These are phyloP conservation scores for Cyclina sinensis DNA, from an alignment of 1,140 invertebrate genomes.

Conservation along the genomic window DNA sequence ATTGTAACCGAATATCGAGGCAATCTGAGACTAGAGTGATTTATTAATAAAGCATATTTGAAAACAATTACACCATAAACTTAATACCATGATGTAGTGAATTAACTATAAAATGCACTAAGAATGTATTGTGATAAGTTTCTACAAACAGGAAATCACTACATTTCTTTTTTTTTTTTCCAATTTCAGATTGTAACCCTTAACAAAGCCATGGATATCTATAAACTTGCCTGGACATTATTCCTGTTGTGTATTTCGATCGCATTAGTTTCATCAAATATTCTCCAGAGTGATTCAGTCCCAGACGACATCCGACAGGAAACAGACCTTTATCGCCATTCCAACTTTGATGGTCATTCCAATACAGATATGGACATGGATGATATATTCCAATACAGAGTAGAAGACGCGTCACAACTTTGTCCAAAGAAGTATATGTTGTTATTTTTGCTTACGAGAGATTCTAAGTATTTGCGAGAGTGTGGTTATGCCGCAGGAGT, in stretches of 20 bases:
- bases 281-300: neutral
- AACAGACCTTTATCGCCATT: neutral
- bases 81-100: too few relatives aligned
- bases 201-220: neutral
- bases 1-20: too few relatives aligned
- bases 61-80: too few relatives aligned
- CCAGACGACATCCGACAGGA: neutral
- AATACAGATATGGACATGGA: neutral
- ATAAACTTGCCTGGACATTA: neutral
- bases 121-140: too few relatives aligned
- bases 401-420: neutral
- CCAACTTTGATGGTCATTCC: neutral
- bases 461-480: conserved; percentile 12
- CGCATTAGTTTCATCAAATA: neutral
- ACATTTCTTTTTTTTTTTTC: neutral
- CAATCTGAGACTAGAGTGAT: too few relatives aligned
- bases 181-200: neutral
- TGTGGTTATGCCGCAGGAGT: conserved; percentile 1
- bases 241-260: neutral
- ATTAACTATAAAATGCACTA: too few relatives aligned
- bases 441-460: conserved; percentile 27
- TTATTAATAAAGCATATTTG: too few relatives aligned
- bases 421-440: conserved; percentile 20
- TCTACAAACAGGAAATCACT: too few relatives aligned
- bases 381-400: conserved; percentile 23